phyloP scores from a whole-genome alignment of 2,113 vertebrate genomes.

The Dromiciops gliroides region DNA sequence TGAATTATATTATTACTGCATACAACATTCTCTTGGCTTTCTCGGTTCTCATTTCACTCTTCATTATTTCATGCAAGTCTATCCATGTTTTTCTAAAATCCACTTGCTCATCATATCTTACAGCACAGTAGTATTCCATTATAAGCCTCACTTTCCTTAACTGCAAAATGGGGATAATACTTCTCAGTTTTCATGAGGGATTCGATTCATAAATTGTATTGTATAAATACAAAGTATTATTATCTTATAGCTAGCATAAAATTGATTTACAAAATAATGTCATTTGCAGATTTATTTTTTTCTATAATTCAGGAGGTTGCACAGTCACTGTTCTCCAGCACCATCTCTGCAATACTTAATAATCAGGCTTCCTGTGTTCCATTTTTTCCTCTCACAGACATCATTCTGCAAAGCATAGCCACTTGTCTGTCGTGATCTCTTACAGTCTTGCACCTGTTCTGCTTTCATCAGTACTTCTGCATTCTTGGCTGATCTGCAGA shows the following conservation, averaged over 20 bases:
- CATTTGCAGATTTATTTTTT: not conserved
- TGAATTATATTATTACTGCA: not conserved
- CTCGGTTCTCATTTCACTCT: not conserved
- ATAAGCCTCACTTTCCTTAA: not conserved
- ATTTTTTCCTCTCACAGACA: not conserved
- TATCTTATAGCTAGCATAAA: not conserved
- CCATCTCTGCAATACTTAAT: not conserved
- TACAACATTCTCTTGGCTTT: not conserved
- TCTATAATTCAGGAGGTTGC: too few species aligned
- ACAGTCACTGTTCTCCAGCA: not conserved
- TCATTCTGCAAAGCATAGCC: not conserved
- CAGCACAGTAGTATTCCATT: not conserved
- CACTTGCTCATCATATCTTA: not conserved
- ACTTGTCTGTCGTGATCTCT: not conserved
- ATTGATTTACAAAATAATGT: not conserved
- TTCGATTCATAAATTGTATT: not conserved
- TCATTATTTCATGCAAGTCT: not conserved
- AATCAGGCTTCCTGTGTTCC: not conserved
- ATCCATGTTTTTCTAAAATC: not conserved
- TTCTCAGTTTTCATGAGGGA: not conserved
- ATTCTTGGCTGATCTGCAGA: slow-evolving; percentile 57
- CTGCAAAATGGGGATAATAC: not conserved
- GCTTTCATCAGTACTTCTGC: slow-evolving; percentile 7
- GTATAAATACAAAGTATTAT: not conserved
- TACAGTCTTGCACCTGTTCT: slow-evolving; percentile 63